Evolutionary conservation across 2,888 invertebrate species (phyloP).

Genomic region (Tenodera sinensis): DNA sequence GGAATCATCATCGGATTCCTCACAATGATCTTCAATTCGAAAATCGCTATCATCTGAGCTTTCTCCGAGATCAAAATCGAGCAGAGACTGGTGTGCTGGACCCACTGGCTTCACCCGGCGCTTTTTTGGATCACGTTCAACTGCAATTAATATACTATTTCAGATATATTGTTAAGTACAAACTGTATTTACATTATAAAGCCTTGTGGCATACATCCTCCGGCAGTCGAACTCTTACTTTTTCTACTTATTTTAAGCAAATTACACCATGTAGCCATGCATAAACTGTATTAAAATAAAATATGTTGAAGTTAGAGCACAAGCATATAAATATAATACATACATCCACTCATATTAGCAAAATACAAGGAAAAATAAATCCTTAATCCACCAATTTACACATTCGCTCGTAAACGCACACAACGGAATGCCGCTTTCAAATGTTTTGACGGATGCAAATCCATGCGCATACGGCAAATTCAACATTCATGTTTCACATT

Average conservation of each 20-base stretch:
- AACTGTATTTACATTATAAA: not conserved
- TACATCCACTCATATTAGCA: constrained; percentile 9
- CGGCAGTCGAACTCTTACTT: not conserved
- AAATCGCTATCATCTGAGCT: constrained; percentile 95
- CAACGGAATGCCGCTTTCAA: not conserved
- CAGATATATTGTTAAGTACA: not conserved
- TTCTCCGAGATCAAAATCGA: constrained; percentile 83
- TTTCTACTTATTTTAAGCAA: not conserved
- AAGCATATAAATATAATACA: not conserved
- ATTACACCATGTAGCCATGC: not conserved
- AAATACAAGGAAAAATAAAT: not conserved
- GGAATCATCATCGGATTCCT: constrained; percentile 74
- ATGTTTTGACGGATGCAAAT: not conserved
- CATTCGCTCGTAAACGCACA: not conserved
- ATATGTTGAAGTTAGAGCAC: not conserved
- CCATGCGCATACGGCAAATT: constrained; percentile 15
- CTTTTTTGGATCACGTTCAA: constrained; percentile 73
- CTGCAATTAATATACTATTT: constrained; percentile 28
- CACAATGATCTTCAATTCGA: constrained; percentile 79
- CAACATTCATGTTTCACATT: not conserved
- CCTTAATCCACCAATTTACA: not conserved
- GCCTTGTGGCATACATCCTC: not conserved
- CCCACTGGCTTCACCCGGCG: constrained; percentile 76
- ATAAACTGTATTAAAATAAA: not conserved
- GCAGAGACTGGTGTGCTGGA: constrained; percentile 63